phyloP scores from a whole-genome alignment of 2,888 invertebrate genomes.

The Platycnemis pennipes region DNA sequence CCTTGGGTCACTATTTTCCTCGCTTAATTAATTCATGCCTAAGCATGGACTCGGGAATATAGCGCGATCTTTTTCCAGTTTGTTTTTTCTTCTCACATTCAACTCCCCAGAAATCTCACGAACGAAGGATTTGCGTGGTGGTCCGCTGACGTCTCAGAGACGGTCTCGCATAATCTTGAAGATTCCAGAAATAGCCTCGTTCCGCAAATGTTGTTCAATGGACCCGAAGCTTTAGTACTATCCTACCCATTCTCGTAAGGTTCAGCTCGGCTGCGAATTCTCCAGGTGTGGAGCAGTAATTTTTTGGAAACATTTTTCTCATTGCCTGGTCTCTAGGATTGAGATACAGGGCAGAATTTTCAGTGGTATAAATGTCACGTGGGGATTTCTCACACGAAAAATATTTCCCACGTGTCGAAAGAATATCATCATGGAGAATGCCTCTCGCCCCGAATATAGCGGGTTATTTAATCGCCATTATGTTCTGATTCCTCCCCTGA shows the following conservation, averaged over 20 bases:
- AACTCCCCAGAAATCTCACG: not conserved
- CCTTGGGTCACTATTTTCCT: not conserved
- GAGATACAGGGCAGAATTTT: not conserved
- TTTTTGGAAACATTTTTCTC: not conserved
- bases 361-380: not conserved
- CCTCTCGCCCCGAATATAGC: not conserved
- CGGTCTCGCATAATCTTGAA: no score
- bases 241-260: not conserved
- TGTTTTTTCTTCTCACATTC: not conserved
- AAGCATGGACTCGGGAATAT: not conserved
- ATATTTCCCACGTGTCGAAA: not conserved
- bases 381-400: not conserved
- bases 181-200: constrained; percentile 9
- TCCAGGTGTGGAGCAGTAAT: not conserved
- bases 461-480: not conserved
- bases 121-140: not conserved
- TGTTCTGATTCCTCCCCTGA: not conserved
- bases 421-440: not conserved
- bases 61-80: not conserved
- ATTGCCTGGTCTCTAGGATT: not conserved
- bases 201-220: not conserved
- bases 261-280: not conserved
- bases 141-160: not conserved
- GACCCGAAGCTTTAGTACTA: not conserved
- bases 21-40: not conserved